Evolutionary conservation across 1,140 invertebrate species (phyloP).

Genomic region (Anagrus nilaparvatae): DNA sequence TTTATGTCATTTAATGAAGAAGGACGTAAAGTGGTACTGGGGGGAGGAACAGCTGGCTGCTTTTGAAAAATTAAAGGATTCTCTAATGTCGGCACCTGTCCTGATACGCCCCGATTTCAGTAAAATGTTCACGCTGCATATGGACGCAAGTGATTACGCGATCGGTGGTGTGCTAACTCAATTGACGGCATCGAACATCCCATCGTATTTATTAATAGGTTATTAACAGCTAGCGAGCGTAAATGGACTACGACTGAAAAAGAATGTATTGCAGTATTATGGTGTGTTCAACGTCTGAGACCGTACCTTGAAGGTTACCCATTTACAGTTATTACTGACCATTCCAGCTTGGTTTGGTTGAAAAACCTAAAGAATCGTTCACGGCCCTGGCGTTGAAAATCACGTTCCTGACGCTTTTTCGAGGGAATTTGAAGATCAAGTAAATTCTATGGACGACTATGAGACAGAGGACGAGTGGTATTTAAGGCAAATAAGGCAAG

Average conservation of each 20-base stretch:
- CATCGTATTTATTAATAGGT: not conserved
- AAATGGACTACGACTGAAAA: not conserved
- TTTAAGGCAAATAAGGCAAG: not conserved
- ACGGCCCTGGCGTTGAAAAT: not conserved
- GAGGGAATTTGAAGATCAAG: not conserved
- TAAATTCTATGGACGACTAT: too few species aligned
- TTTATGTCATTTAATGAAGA: too few species aligned
- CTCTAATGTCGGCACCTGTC: too few species aligned
- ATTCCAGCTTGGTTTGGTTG: too few species aligned
- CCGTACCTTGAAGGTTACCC: not conserved
- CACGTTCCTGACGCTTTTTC: not conserved
- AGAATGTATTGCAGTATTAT: not conserved
- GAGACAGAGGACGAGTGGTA: not conserved
- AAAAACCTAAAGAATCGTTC: too few species aligned
- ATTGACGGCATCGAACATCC: not conserved
- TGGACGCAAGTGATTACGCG: not conserved
- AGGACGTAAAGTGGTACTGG: too few species aligned
- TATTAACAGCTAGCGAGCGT: not conserved
- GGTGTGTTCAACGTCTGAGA: not conserved
- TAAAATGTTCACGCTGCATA: not conserved
- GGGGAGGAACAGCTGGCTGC: too few species aligned
- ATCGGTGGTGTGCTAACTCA: slow-evolving; percentile 2
- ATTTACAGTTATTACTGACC: not conserved
- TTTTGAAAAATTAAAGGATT: too few species aligned
- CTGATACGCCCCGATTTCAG: not conserved